These are phyloP conservation scores for Pachyramphus minor DNA, from an alignment of 2,113 vertebrate genomes.

Conservation along the genomic window DNA sequence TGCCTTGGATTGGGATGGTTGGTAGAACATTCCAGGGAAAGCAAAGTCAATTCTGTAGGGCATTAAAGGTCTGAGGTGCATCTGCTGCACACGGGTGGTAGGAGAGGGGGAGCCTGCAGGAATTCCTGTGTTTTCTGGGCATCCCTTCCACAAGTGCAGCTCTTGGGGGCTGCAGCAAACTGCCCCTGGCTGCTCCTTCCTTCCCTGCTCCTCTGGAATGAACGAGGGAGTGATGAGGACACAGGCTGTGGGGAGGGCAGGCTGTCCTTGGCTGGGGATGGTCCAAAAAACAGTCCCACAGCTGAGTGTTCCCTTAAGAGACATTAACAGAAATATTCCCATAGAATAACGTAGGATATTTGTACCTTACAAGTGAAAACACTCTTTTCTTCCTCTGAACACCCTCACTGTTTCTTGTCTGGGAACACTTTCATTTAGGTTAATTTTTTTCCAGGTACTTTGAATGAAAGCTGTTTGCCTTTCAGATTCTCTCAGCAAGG, in stretches of 20 bases:
- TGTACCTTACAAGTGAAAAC: slow-evolving; percentile 49
- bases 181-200: slow-evolving; percentile 9
- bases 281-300: neutral
- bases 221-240: slow-evolving; percentile 12
- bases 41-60: neutral
- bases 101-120: neutral
- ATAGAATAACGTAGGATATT: slow-evolving; percentile 51
- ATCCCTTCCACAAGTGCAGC: neutral
- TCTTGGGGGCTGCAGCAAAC: neutral
- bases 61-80: neutral
- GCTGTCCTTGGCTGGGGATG: neutral
- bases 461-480: neutral
- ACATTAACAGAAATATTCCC: slow-evolving; percentile 28
- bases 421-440: neutral
- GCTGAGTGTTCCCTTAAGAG: neutral
- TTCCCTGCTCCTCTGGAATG: neutral
- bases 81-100: neutral
- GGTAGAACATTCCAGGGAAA: neutral
- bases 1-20: neutral
- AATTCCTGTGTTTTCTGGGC: neutral
- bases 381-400: slow-evolving; percentile 28
- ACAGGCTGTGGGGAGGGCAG: neutral
- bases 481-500: neutral
- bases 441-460: neutral
- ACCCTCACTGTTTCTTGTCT: neutral